Base-by-base conservation (phyloP, 1,140 invertebrate genomes). In the Hormaphis cornu region DNA sequence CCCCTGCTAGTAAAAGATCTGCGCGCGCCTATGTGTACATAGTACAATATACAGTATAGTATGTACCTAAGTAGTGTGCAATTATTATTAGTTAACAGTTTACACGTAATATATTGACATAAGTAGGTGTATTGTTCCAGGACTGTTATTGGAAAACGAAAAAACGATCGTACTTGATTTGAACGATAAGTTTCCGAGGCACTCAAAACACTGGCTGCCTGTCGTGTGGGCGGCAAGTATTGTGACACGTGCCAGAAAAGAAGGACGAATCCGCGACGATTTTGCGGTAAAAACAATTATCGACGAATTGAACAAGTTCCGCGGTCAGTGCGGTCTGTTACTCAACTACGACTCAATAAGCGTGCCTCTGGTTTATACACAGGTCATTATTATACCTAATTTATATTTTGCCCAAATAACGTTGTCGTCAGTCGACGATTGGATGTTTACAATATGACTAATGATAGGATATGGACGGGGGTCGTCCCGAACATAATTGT, bases 191-290 rank as follows among this genome's bases (percentile, higher is more conserved):
- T 90, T 89, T 74, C 89, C 91, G 1, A 86, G 89, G 52, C 89
- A 91, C 71, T 88, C 89, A 28, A 96, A 95, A 76, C 93, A 94
- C 77, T 97, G 93, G 92, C 84, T 97, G 75, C 95, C 95, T 26
- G 87, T 96, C 46, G 89, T 95, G 22, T 96, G 93, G 94, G 91
- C 92, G 1, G 86, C 90, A 5, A 90, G 88, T 76, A 89, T 96
- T 63, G 87, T 95, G 26, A 92, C 90, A 0, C 80, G 89, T 37
- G 89, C 89, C 26, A 82, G 93, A 3, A 92, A 91, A 76, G 94
- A 97, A 80, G 92, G 90, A 1, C 81, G 90, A 73, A 94, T 97
- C 73, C 83, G 92, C 54, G 92, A 95, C 74, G 94, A 97, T 78
- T 93, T 93, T 75, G 91, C 92, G 1, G 87, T 95, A 0, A 94